phyloP scores from a whole-genome alignment of 2,888 invertebrate species.

The Dione juno region DNA sequence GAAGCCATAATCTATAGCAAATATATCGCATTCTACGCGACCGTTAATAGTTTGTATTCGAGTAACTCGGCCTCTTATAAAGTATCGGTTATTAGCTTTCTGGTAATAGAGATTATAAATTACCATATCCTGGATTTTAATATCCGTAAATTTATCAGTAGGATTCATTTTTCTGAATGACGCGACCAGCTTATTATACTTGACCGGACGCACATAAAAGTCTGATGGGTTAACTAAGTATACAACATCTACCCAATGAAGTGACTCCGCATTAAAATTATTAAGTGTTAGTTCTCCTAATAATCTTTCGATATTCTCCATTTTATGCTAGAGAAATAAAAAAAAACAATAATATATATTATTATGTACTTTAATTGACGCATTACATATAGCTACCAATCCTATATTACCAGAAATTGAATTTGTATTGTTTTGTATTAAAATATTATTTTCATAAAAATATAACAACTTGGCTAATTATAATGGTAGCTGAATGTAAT shows the following conservation, averaged over 20 bases:
- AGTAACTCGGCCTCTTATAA: slow-evolving; percentile 40
- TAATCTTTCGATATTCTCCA: slow-evolving; percentile 31
- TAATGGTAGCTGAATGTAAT: slow-evolving; percentile 21
- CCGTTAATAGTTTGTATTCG: slow-evolving; percentile 35
- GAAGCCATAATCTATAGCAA: slow-evolving; percentile 53
- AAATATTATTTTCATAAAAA: not conserved
- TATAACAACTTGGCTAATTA: not conserved
- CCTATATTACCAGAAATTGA: not conserved
- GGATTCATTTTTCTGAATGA: slow-evolving; percentile 18
- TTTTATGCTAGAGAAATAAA: slow-evolving; percentile 32
- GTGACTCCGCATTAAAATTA: slow-evolving; percentile 32
- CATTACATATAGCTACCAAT: slow-evolving; percentile 23
- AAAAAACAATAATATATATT: slow-evolving; percentile 8
- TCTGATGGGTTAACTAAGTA: slow-evolving; percentile 49
- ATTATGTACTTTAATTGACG: not conserved
- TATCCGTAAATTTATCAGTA: not conserved
- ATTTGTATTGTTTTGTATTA: not conserved
- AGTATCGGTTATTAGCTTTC: slow-evolving; percentile 9
- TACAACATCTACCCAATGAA: slow-evolving; percentile 50
- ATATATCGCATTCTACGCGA: slow-evolving; percentile 47
- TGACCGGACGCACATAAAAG: slow-evolving; percentile 49
- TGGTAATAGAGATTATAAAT: slow-evolving; percentile 27
- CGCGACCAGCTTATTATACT: slow-evolving; percentile 22
- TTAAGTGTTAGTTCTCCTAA: slow-evolving; percentile 27
- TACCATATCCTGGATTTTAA: slow-evolving; percentile 26